Conservation (phyloP, 2,113 vertebrate species). For the Notechis scutatus region DNA sequence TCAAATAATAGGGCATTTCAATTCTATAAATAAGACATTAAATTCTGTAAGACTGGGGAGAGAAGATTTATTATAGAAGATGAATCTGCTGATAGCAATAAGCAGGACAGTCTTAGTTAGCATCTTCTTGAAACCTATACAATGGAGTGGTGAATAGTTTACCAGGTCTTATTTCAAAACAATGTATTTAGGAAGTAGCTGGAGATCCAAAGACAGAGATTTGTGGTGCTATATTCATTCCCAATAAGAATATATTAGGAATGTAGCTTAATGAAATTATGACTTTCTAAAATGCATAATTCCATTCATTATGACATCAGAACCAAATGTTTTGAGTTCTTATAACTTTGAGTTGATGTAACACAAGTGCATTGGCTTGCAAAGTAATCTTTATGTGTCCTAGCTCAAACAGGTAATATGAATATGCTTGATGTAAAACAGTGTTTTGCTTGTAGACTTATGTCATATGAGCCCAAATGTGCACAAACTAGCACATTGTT, state of each 20-base stretch:
- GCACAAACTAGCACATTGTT: background rate
- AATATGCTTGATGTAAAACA: background rate
- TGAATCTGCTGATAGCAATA: background rate
- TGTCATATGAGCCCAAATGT: background rate
- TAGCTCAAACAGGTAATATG: background rate
- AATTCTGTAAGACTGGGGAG: background rate
- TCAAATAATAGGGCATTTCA: background rate
- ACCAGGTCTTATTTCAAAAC: background rate
- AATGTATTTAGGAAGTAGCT: background rate
- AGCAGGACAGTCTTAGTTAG: background rate
- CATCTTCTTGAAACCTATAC: background rate
- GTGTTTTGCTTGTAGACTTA: background rate
- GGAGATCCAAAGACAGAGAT: background rate
- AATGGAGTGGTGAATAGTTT: background rate
- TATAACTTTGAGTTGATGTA: background rate
- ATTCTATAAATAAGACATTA: background rate
- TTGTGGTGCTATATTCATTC: background rate
- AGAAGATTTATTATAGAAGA: background rate
- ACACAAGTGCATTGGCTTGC: background rate
- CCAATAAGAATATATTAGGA: background rate
- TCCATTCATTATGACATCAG: background rate
- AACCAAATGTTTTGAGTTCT: background rate
- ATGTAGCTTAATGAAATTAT: background rate
- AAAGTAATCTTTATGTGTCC: background rate
- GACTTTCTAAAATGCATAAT: background rate